These are phyloP conservation scores for Vollenhovia emeryi DNA, from an alignment of 1,140 invertebrate genomes.

Conservation along the genomic window DNA sequence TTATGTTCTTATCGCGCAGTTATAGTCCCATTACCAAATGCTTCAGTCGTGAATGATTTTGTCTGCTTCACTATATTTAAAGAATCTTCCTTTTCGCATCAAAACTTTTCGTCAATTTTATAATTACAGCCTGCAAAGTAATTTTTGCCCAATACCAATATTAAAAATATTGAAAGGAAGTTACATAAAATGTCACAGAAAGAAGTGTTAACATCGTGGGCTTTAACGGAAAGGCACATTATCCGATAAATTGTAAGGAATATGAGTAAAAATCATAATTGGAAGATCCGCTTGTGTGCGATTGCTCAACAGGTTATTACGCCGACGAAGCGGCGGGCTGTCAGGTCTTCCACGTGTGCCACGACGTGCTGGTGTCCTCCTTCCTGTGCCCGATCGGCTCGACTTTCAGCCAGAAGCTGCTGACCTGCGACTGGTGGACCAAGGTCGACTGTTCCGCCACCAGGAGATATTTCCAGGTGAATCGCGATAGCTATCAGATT, in stretches of 20 bases:
- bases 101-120: background rate
- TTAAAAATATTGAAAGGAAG: background rate
- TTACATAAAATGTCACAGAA: background rate
- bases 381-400: conserved; percentile 87
- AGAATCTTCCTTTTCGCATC: background rate
- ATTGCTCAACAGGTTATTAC: conserved; percentile 81
- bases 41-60: too few species aligned
- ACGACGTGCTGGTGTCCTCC: conserved; percentile 84
- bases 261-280: background rate
- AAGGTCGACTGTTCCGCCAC: conserved; percentile 85
- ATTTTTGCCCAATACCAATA: background rate
- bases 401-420: conserved; percentile 85
- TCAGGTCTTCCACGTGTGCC: conserved; percentile 87
- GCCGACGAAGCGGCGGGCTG: conserved; percentile 84
- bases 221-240: background rate
- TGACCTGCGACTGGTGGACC: conserved; percentile 87
- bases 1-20: background rate
- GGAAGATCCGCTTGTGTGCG: background rate
- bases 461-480: conserved; percentile 74
- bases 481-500: conserved; percentile 75
- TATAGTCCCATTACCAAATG: background rate
- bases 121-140: background rate
- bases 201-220: too few species aligned
- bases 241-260: background rate
- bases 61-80: background rate